Evolutionary conservation across 2,888 invertebrate species (phyloP).

Genomic region (Athripsodes cinereus): DNA sequence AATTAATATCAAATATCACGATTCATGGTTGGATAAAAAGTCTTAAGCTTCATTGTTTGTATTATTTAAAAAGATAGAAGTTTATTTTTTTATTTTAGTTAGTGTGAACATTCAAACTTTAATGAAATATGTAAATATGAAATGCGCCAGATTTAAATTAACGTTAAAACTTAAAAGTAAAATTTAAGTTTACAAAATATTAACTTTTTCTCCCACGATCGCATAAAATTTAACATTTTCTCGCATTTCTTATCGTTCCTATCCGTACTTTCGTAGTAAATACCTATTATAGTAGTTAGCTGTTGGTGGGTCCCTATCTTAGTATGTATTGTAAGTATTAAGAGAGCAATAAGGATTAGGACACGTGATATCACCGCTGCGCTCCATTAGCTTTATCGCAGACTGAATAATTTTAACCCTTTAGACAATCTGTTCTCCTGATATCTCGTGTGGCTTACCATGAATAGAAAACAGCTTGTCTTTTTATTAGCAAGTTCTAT

Average conservation of each 20-base stretch:
- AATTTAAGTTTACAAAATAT: too few relatives aligned
- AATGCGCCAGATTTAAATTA: too few relatives aligned
- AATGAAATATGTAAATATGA: too few relatives aligned
- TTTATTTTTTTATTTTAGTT: too few relatives aligned
- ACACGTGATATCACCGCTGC: slow-evolving; percentile 22
- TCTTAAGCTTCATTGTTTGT: too few relatives aligned
- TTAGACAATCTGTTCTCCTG: slow-evolving; percentile 16
- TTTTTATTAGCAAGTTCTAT: too few relatives aligned
- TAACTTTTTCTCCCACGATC: background rate
- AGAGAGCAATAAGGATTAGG: slow-evolving; percentile 27
- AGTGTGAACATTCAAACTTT: too few relatives aligned
- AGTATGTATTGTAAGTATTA: slow-evolving; percentile 7
- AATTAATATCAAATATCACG: too few relatives aligned
- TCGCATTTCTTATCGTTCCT: background rate
- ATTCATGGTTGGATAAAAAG: too few relatives aligned
- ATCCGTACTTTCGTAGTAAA: too few relatives aligned
- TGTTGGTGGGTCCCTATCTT: background rate
- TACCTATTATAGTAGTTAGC: background rate
- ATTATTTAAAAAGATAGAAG: too few relatives aligned
- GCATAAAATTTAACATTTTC: background rate
- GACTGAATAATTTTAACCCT: slow-evolving; percentile 25
- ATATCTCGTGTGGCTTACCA: background rate
- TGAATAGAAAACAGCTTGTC: slow-evolving; percentile 2
- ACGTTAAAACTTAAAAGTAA: too few relatives aligned
- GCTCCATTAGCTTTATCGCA: slow-evolving; percentile 27